Evolutionary conservation across 2,113 vertebrate species (phyloP).

Genomic region (Alaudala cheleensis): DNA sequence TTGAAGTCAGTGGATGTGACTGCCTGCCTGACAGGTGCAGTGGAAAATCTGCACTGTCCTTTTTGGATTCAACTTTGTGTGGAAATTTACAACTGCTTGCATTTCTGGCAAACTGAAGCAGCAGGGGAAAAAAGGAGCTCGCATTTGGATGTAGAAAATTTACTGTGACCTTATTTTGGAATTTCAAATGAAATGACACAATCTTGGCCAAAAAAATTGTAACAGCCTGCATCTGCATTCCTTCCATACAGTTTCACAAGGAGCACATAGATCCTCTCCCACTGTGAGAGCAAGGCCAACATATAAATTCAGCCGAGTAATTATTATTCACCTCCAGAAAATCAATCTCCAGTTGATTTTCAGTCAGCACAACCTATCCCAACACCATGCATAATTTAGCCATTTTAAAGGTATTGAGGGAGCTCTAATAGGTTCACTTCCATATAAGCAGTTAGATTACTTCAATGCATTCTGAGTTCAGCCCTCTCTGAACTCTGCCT

Average conservation of each 20-base stretch:
- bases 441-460: background rate
- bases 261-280: background rate
- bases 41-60: slow-evolving; percentile 10
- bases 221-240: background rate
- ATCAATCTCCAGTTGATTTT: background rate
- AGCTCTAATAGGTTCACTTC: background rate
- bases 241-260: background rate
- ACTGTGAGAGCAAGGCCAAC: background rate
- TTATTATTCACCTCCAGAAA: background rate
- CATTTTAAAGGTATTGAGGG: background rate
- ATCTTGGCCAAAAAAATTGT: background rate
- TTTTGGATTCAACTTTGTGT: background rate
- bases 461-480: background rate
- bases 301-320: background rate
- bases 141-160: background rate
- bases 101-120: background rate
- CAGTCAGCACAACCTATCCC: background rate
- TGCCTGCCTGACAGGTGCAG: background rate
- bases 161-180: background rate
- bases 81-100: background rate
- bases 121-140: background rate
- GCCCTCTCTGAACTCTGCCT: background rate
- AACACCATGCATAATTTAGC: background rate
- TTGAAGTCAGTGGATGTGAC: background rate
- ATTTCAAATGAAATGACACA: background rate